Conservation (phyloP, 2,113 vertebrate species). For the Sarotherodon lohbergeri region DNA sequence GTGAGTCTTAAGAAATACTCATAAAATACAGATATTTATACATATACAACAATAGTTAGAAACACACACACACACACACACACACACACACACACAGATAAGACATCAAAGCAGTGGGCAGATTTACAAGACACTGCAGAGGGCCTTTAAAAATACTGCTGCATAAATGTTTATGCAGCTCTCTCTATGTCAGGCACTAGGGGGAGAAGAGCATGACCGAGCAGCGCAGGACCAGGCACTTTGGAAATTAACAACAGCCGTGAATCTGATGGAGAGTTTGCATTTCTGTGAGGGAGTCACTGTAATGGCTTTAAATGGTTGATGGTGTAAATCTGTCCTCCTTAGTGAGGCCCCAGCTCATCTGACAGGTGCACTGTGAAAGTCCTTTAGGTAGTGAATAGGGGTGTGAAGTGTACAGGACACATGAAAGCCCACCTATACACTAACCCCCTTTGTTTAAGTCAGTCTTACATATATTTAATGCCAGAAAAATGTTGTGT, state of each 20-base stretch:
- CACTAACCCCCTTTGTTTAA: not conserved
- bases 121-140: constrained; percentile 71
- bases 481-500: not conserved
- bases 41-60: not conserved
- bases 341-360: not conserved
- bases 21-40: not conserved
- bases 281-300: constrained; percentile 10
- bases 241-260: constrained; percentile 19
- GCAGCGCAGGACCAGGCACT: not conserved
- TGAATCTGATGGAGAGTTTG: constrained; percentile 21
- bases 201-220: constrained; percentile 11
- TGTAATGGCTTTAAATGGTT: not conserved
- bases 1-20: not conserved
- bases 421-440: not conserved
- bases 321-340: constrained; percentile 16
- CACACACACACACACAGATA: constrained; percentile 54
- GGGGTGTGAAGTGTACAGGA: not conserved
- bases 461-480: not conserved
- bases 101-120: constrained; percentile 70
- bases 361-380: constrained; percentile 1
- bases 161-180: constrained; percentile 75
- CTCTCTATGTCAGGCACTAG: constrained; percentile 55
- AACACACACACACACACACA: not conserved
- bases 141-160: constrained; percentile 73
- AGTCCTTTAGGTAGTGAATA: not conserved